Evolutionary conservation across 1,140 invertebrate species (phyloP).

Genomic region (Metaphire vulgaris): DNA sequence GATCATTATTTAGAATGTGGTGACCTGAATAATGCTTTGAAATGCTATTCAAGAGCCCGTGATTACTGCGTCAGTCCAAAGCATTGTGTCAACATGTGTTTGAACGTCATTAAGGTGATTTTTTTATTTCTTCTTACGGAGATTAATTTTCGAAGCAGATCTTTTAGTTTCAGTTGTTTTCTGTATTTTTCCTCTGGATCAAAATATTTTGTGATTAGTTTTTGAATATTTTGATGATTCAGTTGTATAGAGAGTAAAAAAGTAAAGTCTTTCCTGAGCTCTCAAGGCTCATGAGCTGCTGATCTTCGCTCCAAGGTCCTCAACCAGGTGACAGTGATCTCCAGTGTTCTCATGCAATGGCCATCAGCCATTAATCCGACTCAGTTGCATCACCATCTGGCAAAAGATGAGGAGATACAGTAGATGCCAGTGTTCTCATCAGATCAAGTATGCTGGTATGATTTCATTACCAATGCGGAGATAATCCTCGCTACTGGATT

Average conservation of each 20-base stretch:
- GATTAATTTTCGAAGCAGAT: not conserved
- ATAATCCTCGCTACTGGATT: no score
- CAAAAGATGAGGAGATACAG: no score
- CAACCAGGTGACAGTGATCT: not conserved
- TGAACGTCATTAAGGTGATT: slow-evolving; percentile 98
- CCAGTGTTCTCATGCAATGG: not conserved
- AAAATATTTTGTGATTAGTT: not conserved
- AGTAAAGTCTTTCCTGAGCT: no score
- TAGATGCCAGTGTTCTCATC: no score
- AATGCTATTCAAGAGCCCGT: slow-evolving; percentile 90
- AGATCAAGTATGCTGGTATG: no score
- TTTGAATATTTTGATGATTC: not conserved
- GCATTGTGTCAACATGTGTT: slow-evolving; percentile 95
- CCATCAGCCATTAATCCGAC: no score
- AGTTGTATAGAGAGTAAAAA: not conserved
- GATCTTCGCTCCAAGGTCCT: not conserved
- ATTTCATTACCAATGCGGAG: no score
- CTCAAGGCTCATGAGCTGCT: not conserved
- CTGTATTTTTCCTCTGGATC: not conserved
- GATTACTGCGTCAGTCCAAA: slow-evolving; percentile 98
- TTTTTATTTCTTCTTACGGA: not conserved
- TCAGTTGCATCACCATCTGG: no score
- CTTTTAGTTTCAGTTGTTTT: not conserved
- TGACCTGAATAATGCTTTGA: slow-evolving; percentile 92
- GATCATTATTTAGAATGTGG: slow-evolving; percentile 96